phyloP scores from a whole-genome alignment of 2,113 vertebrate species.

The Sinocyclocheilus grahami region DNA sequence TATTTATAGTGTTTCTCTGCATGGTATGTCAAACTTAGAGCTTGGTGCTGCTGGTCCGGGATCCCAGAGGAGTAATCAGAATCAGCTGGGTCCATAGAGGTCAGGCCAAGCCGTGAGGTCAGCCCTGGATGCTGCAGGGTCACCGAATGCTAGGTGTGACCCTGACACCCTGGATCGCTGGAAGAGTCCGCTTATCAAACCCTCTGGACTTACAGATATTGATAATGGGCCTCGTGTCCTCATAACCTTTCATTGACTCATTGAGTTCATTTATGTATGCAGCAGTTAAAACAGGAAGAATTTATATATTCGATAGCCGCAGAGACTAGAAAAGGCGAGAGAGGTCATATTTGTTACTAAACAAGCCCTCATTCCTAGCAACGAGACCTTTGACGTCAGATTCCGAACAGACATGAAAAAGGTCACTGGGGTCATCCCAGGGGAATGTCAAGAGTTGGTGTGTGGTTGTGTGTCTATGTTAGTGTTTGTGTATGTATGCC shows the following conservation, averaged over 20 bases:
- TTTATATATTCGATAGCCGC: constrained; percentile 77
- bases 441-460: constrained; percentile 52
- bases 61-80: constrained; percentile 80
- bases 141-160: constrained; percentile 83
- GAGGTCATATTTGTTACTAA: constrained; percentile 67
- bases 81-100: constrained; percentile 81
- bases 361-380: constrained; percentile 74
- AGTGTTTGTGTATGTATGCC: constrained; percentile 60
- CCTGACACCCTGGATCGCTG: constrained; percentile 75
- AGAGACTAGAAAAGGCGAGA: constrained; percentile 47
- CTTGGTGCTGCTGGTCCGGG: constrained; percentile 33
- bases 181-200: constrained; percentile 75
- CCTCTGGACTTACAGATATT: constrained; percentile 69
- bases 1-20: constrained; percentile 58
- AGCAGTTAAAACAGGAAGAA: constrained; percentile 62
- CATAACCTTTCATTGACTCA: constrained; percentile 73
- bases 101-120: constrained; percentile 73
- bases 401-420: constrained; percentile 80
- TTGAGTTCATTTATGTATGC: constrained; percentile 71
- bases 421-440: constrained; percentile 78
- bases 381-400: constrained; percentile 77
- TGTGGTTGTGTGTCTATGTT: constrained; percentile 31
- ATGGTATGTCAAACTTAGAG: constrained; percentile 55
- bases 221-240: constrained; percentile 30
- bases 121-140: constrained; percentile 72